A percentile compares a stretch with the other conserved stretches of the same genome.
phyloP scores from a whole-genome alignment of 2,888 invertebrate species.

The Drosophila picticornis region DNA sequence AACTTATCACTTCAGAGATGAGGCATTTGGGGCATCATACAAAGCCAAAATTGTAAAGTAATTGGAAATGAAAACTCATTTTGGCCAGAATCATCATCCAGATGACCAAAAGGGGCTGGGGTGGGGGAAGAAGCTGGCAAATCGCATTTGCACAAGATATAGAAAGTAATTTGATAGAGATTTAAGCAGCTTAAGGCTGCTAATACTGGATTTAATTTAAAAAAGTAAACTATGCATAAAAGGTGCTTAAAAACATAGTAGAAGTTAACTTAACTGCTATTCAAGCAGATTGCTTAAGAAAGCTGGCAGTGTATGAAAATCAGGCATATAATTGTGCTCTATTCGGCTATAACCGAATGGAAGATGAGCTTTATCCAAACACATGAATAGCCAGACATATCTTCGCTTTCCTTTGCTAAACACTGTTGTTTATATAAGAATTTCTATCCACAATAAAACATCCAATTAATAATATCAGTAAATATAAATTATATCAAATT shows the following conservation, averaged over 20 bases:
- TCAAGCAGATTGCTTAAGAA: neutral
- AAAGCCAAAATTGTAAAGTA: constrained; percentile 77
- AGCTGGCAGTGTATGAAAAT: neutral
- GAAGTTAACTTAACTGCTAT: neutral
- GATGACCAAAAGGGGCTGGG: constrained; percentile 3
- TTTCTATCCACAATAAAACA: neutral
- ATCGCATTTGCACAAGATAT: constrained; percentile 26
- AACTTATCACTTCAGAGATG: constrained; percentile 18
- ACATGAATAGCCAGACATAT: neutral
- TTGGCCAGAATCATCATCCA: constrained; percentile 56
- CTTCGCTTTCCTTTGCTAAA: neutral
- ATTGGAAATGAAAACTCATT: constrained; percentile 80
- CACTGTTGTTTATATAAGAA: neutral
- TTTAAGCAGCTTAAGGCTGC: constrained; percentile 12
- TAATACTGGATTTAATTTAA: neutral
- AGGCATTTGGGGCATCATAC: constrained; percentile 49
- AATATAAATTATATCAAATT: neutral
- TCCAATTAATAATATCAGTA: neutral
- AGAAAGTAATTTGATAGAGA: constrained; percentile 40
- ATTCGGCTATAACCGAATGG: neutral
- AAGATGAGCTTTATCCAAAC: neutral
- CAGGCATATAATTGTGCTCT: neutral
- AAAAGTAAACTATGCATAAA: neutral
- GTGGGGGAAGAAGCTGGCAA: constrained; percentile 1
- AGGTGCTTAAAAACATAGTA: neutral